Percentiles rank a stretch among this genome's conserved stretches.
Evolutionary conservation across 2,113 vertebrate species (phyloP).

Genomic region (Psittacula cyanocephala): DNA sequence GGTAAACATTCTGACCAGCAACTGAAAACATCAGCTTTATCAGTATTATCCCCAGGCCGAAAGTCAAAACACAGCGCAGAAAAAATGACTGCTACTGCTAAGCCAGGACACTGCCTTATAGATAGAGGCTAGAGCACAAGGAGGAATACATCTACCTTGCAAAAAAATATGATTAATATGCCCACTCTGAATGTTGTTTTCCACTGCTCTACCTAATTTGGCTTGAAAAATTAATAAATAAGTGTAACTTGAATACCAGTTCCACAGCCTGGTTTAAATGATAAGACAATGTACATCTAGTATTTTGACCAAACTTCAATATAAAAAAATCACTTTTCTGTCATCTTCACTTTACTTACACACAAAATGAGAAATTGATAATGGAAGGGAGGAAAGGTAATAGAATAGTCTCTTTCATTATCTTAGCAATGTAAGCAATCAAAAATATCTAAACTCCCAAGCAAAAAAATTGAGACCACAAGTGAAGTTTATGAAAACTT

Average conservation of each 20-base stretch:
- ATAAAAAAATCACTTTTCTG: not conserved
- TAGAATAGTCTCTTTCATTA: not conserved
- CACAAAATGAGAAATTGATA: not conserved
- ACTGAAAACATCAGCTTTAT: too few relatives aligned
- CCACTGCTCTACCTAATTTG: not conserved
- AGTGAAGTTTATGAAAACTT: not conserved
- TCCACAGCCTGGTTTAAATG: not conserved
- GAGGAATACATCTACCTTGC: not conserved
- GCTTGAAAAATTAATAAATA: not conserved
- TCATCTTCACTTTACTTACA: not conserved
- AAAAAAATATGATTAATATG: not conserved
- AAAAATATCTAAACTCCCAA: not conserved
- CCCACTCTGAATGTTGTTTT: not conserved
- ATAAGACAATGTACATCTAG: not conserved
- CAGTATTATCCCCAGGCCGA: too few relatives aligned
- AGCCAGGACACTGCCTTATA: not conserved
- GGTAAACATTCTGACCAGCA: too few relatives aligned
- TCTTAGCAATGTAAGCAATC: not conserved
- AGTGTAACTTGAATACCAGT: not conserved
- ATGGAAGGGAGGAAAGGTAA: not conserved
- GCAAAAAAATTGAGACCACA: rapidly evolving
- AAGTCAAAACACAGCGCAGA: too few relatives aligned
- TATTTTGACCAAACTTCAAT: not conserved
- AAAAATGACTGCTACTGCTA: too few relatives aligned
- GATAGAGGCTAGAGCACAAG: not conserved